Base-by-base conservation (phyloP, 1,140 invertebrate species). In the Drosophila punjabiensis region DNA sequence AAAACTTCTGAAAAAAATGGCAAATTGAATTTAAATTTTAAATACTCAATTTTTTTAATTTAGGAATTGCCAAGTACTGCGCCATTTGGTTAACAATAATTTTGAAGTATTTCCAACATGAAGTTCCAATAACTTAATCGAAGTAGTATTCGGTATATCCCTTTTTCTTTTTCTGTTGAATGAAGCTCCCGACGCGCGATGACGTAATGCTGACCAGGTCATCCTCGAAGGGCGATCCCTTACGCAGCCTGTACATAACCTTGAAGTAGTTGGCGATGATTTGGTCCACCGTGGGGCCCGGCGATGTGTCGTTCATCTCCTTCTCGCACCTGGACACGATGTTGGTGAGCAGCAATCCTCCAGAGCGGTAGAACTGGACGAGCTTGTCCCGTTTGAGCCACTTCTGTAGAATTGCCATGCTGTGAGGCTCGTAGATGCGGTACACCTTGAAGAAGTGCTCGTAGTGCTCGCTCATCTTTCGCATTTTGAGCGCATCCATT, bases 181-280 rank as follows among this genome's bases (percentile, higher is more conserved):
- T 11, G 2, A 67, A 9, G 39, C 62, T 50, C 0, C 76, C 56
- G 18, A 50, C 7, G n/a, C 43, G 43, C 0, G 66, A 47, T 1
- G 33, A 24, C 24, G 35, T 62, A 9, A 71, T 52, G 61, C 59
- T 70, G 10, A 39, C 14, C 8, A 13, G n/a, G 37, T 82, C 70
- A 9, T 71, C 55, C 0, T 16, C 20, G 10, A 35, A 41, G 10
- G 32, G 33, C 0, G 35, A 7, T 6, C 50, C 65, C 43, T 87
- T 88, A 32, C 83, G 84, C 9, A 83, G 50, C 33, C 83, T 53
- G 13, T 39, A 39, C 45, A 77, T 76, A 0, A 76, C 45, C 35
- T 61, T 84, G 16, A 91, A 86, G 68, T 92, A 92, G 30, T 81
- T 86, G 13, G 48, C 1, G 11, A 82, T 92, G 28, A 92, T 91